Evolutionary conservation across 92 coral and sea anemone genomes (phyloP).

Genomic region (Epizoanthus ramosus): DNA sequence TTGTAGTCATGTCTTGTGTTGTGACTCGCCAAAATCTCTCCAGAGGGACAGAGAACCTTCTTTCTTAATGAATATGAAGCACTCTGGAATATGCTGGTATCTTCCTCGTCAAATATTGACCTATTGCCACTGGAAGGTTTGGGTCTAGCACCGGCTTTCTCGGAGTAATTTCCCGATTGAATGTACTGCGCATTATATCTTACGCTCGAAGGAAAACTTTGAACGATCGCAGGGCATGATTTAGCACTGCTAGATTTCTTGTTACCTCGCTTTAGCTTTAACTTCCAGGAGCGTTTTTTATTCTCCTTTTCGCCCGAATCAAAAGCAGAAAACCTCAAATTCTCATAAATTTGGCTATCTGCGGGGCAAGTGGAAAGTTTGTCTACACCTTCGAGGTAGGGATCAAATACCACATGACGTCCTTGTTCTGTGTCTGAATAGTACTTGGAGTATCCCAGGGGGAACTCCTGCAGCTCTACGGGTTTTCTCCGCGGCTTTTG

Average conservation of each 20-base stretch:
- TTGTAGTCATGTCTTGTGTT: background rate
- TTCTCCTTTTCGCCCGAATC: conserved; percentile 4
- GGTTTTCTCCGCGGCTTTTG: conserved; percentile 33
- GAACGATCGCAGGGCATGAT: conserved; percentile 36
- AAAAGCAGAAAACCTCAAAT: conserved; percentile 1
- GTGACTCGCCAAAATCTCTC: background rate
- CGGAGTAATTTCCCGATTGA: conserved; percentile 35
- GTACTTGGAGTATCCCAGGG: conserved; percentile 36
- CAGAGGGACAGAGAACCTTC: background rate
- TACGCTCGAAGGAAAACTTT: conserved; percentile 28
- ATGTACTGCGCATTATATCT: conserved; percentile 39
- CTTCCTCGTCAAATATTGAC: conserved; percentile 35
- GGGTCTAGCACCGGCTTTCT: background rate
- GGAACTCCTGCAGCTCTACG: conserved; percentile 42
- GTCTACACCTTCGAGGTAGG: conserved; percentile 27
- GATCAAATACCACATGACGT: conserved; percentile 23
- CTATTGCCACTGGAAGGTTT: background rate
- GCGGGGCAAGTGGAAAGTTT: background rate
- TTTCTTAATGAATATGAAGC: background rate
- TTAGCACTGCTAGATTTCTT: background rate
- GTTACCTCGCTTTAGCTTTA: conserved; percentile 29
- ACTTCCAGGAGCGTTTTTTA: conserved; percentile 22
- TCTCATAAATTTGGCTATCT: conserved; percentile 5
- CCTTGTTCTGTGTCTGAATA: conserved; percentile 22
- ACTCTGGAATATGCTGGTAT: conserved; percentile 14